Evolutionary conservation across 2,113 vertebrate species (phyloP), one percentile per base, ranked within the genome.

Genomic region (Poeciliopsis turrubarensis): DNA sequence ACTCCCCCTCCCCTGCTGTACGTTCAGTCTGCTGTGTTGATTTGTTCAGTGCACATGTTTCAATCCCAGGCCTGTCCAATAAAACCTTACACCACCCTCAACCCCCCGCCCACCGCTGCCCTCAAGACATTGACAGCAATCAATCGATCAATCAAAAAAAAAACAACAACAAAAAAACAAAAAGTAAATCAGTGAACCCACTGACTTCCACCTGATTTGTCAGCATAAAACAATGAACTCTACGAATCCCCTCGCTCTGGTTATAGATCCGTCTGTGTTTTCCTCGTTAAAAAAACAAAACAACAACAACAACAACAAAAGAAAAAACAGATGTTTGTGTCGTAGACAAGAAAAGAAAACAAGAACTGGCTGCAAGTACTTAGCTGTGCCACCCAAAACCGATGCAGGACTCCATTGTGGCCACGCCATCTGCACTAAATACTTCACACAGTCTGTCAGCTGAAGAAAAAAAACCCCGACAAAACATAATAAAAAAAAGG

Each of bases 11-110:
- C 44, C 44, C 44, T 68, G 72, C 78, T 64, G 29, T 68, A 70
- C 71, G 77, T 86, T 67, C 57, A 60, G 78, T 80, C 75, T 63
- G 83, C 72, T 70, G 76, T 67, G 76, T 70, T 70, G 29, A 73
- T 74, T 65, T 12, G 8, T 67, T 64, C 26, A 57, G 39, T 70
- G 31, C 27, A 72, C 47, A 19, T 32, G 41, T 51, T 47, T 63
- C 66, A 81, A 30, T 63, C 72, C 70, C 39, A 62, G 65, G 26
- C 57, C 19, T 73, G 34, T 81, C 72, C 76, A 27, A 75, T 34
- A 54, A 73, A 37, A 79, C 34, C 19, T 32, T 25, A 63, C 37
- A 60, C 32, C 68, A 11, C 78, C 72, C 64, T 64, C 70, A 10
- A 32, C 31, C 34, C 34, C 34, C 10, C 10, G 2, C 9, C 34